Conservation (phyloP, 2,113 vertebrate species). For the Empidonax alnorum region DNA sequence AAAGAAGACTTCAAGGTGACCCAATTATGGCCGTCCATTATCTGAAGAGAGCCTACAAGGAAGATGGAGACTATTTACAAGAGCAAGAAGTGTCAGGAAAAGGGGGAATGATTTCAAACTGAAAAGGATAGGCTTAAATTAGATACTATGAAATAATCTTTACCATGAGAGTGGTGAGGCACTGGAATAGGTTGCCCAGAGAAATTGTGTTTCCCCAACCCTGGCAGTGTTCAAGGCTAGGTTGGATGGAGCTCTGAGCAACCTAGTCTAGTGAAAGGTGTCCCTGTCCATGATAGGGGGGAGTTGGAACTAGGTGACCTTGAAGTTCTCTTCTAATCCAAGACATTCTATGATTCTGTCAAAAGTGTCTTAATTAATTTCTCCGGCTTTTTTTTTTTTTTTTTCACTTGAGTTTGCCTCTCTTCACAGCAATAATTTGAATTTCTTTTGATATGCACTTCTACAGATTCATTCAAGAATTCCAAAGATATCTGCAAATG, state of each 20-base stretch:
- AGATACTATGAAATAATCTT: background rate
- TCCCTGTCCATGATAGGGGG: background rate
- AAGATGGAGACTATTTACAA: background rate
- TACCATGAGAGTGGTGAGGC: background rate
- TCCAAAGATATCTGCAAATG: background rate
- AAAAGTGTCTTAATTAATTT: background rate
- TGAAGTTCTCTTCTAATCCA: background rate
- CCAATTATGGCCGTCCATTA: background rate
- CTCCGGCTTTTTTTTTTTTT: accelerated
- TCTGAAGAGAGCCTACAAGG: background rate
- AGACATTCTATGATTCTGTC: background rate
- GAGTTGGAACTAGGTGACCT: background rate
- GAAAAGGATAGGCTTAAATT: background rate
- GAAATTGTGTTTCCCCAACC: no score
- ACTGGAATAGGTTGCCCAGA: background rate
- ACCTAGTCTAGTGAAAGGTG: background rate
- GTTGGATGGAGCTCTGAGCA: background rate
- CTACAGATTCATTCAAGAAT: background rate
- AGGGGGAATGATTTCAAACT: background rate
- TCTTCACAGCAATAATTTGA: background rate
- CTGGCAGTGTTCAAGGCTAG: background rate
- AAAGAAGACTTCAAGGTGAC: background rate
- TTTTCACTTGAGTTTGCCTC: background rate
- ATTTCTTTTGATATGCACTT: background rate
- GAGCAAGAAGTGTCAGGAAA: background rate